Conservation (phyloP, 30 jellyfish, hydroid and myxozoan genomes). For the Aurelia aurita region DNA sequence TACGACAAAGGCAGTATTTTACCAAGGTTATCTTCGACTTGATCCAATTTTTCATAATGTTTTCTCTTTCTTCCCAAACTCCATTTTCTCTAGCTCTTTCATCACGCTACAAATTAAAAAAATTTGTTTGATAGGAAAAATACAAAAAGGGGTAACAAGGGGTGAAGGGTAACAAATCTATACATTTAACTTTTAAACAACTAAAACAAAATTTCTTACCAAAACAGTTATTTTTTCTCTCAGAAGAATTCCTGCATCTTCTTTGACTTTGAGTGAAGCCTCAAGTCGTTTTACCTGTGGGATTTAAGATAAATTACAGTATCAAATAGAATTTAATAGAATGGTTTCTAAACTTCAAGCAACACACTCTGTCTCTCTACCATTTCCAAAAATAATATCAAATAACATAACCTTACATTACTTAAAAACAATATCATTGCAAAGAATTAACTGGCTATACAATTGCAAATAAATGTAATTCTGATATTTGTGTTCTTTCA, state of each 20-base stretch:
- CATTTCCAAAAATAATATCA: no score
- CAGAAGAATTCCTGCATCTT: conserved; percentile 70
- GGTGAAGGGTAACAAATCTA: no score
- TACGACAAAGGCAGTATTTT: no score
- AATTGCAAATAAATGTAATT: no score
- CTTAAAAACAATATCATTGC: no score
- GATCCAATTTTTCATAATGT: conserved; percentile 86
- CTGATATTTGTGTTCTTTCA: no score
- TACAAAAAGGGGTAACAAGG: neutral
- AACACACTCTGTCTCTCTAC: no score
- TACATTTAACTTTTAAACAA: no score
- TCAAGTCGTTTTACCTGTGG: conserved; percentile 25
- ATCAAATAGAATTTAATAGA: no score
- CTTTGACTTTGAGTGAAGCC: conserved; percentile 60
- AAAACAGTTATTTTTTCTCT: conserved; percentile 77
- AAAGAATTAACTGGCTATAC: no score
- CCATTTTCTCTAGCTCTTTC: conserved; percentile 74
- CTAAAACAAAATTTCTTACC: conserved; percentile 48
- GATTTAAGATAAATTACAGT: neutral
- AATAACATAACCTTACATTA: no score
- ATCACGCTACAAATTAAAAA: conserved; percentile 69
- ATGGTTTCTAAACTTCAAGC: no score
- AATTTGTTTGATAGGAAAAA: neutral
- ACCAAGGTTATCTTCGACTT: conserved; percentile 82
- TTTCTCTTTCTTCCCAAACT: conserved; percentile 87